Base-by-base conservation (phyloP, 2,797 vertebrate genomes). In the Furcifer pardalis region DNA sequence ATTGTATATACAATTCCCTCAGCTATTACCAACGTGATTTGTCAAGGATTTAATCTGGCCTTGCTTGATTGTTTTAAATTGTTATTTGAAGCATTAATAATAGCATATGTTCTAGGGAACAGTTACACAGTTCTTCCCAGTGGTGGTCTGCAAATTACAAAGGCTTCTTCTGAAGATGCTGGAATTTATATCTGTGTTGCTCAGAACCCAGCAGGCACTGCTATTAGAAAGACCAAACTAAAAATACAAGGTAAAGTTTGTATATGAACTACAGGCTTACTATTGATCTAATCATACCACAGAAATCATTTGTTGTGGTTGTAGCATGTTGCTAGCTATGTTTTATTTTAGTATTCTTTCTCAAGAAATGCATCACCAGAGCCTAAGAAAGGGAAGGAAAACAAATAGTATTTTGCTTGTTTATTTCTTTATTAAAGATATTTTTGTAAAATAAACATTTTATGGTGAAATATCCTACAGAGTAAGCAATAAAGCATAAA, bases 171-270 rank as follows among this genome's bases (percentile, higher is more conserved):
- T 82, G 95, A 96, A 46, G 97, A 99, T 94, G 95, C 97, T 87
- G 98, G 99, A 27, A 97, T 96, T 15, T 99, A 98, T 81, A 97
- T 97, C 86, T 99, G 99, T 86, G 96, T 99, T 91, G 99, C 98
- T 91, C 99, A 99, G 91, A 99, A 99, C 91, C 95, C 97, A 85
- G 97, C 98, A 52, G 99, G 99, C 17, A 99, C 98, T 0, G 98
- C 98, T 2, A 92, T 99, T 88, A 97, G 97, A 56, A 99, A 98
- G 93, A 98, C 98, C 89, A 99, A 98, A 93, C 95, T 99, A 84
- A 97, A 97, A 95, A 97, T 99, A 63, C 98, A 98, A 96, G 97
- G 99, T 99, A 92, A 79, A 83, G 83, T 4, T 60, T 27, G 49
- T 77, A 72, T 15, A 3, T 21, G 25, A 30, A 32, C 23, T 42